Base-by-base conservation (phyloP, 2,888 invertebrate genomes). In the Hirtodrosophila cameraria region DNA sequence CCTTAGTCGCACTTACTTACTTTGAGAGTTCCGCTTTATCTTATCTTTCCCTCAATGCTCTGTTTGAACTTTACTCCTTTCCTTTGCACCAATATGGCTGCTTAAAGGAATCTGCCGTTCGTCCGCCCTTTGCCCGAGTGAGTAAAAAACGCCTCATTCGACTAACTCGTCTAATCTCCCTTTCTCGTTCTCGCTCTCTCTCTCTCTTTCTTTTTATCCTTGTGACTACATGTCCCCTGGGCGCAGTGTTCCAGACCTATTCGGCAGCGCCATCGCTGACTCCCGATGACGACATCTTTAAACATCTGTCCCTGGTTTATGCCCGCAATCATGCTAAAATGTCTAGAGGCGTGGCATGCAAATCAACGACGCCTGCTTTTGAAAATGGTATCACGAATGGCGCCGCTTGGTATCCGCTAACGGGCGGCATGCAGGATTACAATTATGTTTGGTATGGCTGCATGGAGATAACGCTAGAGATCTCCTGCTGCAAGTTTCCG, bases 401-500 rank as follows among this genome's bases (percentile, higher is more conserved):
- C 3, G 98, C 98, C 0, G 96, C 95, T 52, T 97, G 97, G 97
- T 97, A 97, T 90, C 96, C 96, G 0, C 92, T 97, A 4, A 96
- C 96, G 72, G 95, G 95, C 92, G 90, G 89, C 43, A 88, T 91
- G 91, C 90, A 91, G 78, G 98, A 98, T 89, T 98, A 96, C 90
- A 98, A 98, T 91, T 98, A 98, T 90, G 93, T 97, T 9, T 95
- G 95, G 94, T 96, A 95, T 86, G 97, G 97, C 9, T 97, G 97
- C 89, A 96, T 98, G 96, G 98, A 98, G 91, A 93, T 98, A n/a
- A 97, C 98, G 0, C 91, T 98, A 36, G 98, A 98, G 90, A 94
- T 98, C 53, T 96, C 97, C 0, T 98, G 98, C 91, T 98, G 98
- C 92, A 98, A 98, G 91, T 98, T 94, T 90, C 98, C 98, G 2